Evolutionary conservation across 2,797 vertebrate genomes (phyloP).

Genomic region (Sphenopsis melanotis): DNA sequence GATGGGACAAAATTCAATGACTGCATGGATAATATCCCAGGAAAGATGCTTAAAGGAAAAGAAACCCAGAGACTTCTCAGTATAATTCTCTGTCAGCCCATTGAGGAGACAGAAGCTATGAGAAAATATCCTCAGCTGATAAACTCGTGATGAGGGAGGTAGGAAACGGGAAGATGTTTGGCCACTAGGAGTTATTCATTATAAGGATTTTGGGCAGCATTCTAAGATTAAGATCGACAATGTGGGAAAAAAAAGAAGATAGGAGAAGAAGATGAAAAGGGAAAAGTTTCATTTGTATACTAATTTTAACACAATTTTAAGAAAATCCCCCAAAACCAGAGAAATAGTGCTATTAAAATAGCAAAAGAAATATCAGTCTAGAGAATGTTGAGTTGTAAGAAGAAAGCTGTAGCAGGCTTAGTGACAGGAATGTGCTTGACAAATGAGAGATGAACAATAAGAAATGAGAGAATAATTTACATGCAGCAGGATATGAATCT

Average conservation of each 20-base stretch:
- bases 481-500: neutral
- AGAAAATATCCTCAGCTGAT: neutral
- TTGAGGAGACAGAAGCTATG: neutral
- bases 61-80: neutral
- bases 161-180: neutral
- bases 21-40: neutral
- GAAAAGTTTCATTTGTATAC: neutral
- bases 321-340: rapidly evolving
- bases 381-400: neutral
- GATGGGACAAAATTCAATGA: neutral
- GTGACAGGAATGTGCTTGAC: neutral
- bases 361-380: neutral
- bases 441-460: neutral
- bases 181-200: neutral
- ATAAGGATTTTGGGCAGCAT: neutral
- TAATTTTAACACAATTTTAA: neutral
- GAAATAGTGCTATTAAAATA: neutral
- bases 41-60: neutral
- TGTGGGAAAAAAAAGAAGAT: neutral
- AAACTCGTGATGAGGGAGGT: neutral
- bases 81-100: neutral
- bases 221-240: neutral
- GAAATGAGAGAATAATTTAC: neutral
- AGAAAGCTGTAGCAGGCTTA: neutral
- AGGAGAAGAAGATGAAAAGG: neutral